Conservation (phyloP, 2,797 vertebrate genomes). For the Oreochromis grahami region DNA sequence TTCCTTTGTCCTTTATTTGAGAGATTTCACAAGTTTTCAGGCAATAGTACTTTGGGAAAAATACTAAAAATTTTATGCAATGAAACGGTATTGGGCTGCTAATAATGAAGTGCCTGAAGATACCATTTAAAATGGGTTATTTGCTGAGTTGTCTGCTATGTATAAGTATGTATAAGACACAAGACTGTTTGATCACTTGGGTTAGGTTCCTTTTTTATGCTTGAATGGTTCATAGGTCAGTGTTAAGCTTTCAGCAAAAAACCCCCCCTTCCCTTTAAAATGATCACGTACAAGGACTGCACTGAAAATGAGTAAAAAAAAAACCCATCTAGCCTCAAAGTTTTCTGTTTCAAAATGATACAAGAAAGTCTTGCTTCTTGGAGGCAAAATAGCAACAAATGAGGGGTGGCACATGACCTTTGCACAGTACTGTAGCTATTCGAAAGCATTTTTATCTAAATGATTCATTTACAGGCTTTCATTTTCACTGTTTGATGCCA, state of each 20-base stretch:
- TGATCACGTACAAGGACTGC: background rate
- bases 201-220: background rate
- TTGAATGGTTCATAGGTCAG: background rate
- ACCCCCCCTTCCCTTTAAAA: background rate
- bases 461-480: background rate
- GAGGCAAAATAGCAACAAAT: background rate
- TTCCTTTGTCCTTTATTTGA: background rate
- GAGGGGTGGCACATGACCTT: background rate
- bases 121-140: background rate
- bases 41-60: background rate
- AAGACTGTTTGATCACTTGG: fast-evolving
- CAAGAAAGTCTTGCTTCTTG: background rate
- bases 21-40: background rate
- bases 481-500: background rate
- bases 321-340: fast-evolving
- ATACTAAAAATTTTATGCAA: background rate
- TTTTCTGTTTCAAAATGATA: background rate
- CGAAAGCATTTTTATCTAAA: background rate
- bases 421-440: background rate
- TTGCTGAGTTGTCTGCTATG: background rate
- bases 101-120: background rate
- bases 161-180: background rate
- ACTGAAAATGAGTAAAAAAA: background rate
- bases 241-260: background rate
- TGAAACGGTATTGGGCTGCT: background rate